Percentiles rank a stretch among this genome's conserved stretches.
phyloP scores from a whole-genome alignment of 1,140 invertebrate species.

The Nebria ingens region DNA sequence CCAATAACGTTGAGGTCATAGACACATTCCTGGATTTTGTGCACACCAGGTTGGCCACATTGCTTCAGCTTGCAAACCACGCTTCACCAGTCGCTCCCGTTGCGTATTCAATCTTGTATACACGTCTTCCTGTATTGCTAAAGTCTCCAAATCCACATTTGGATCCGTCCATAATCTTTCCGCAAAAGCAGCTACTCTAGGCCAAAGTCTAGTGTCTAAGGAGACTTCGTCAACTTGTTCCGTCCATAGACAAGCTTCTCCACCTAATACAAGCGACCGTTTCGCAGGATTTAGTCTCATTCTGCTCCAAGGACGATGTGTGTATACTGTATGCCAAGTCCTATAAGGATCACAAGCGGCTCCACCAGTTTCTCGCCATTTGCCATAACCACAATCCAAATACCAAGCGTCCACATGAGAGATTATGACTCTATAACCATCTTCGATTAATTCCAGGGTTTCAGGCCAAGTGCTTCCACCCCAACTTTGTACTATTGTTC shows the following conservation, averaged over 20 bases:
- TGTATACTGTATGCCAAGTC: slow-evolving; percentile 74
- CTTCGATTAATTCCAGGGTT: slow-evolving; percentile 57
- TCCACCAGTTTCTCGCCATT: slow-evolving; percentile 58
- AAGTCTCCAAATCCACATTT: slow-evolving; percentile 20
- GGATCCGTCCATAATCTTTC: slow-evolving; percentile 46
- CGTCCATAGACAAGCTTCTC: slow-evolving; percentile 60
- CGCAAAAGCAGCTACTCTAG: slow-evolving; percentile 51
- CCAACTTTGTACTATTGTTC: slow-evolving; percentile 60
- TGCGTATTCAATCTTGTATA: slow-evolving; percentile 56
- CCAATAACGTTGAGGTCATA: too few relatives aligned
- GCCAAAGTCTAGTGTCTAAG: slow-evolving; percentile 60
- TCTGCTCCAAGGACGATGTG: slow-evolving; percentile 60
- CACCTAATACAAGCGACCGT: slow-evolving; percentile 44
- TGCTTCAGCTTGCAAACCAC: slow-evolving; percentile 54
- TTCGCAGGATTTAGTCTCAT: slow-evolving; percentile 26
- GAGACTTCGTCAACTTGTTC: slow-evolving; percentile 50
- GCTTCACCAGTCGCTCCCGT: slow-evolving; percentile 45
- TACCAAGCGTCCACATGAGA: slow-evolving; percentile 81
- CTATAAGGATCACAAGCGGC: slow-evolving; percentile 70
- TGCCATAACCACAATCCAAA: slow-evolving; percentile 72
- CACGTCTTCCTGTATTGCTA: slow-evolving; percentile 38
- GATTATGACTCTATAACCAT: slow-evolving; percentile 65
- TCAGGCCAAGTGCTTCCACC: slow-evolving; percentile 65
- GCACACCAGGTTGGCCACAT: slow-evolving; percentile 66
- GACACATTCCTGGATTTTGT: slow-evolving; percentile 61